Evolutionary conservation across 2,113 vertebrate genomes (phyloP).

Genomic region (Prochilodus magdalenae): DNA sequence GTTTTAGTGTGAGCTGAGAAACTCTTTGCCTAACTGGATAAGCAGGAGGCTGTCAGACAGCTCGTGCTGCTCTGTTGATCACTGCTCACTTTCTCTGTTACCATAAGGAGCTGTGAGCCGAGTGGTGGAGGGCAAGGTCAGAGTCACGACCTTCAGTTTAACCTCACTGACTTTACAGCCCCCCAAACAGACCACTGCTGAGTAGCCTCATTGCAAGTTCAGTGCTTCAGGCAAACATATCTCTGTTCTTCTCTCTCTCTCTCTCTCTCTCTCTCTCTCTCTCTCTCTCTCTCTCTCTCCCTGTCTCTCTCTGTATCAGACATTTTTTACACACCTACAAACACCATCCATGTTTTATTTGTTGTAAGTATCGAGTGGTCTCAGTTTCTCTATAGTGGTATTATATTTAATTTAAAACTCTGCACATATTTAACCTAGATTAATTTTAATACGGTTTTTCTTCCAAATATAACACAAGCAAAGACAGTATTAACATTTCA

Average conservation of each 20-base stretch:
- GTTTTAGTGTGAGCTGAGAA: conserved; percentile 61
- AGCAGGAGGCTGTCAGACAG: conserved; percentile 64
- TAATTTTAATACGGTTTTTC: neutral
- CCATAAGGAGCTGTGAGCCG: conserved; percentile 53
- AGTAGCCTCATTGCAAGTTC: neutral
- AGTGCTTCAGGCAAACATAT: conserved; percentile 30
- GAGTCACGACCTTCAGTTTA: conserved; percentile 56
- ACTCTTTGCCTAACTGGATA: conserved; percentile 57
- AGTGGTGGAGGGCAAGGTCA: conserved; percentile 48
- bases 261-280: neutral
- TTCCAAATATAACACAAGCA: neutral
- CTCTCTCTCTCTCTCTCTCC: conserved; percentile 1
- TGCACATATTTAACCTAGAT: neutral
- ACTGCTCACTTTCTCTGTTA: conserved; percentile 6
- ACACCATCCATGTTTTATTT: neutral
- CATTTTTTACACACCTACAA: neutral
- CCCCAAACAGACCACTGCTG: neutral
- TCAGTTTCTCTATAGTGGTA: too few relatives aligned
- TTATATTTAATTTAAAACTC: neutral
- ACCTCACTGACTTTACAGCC: conserved; percentile 43
- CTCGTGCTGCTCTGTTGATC: conserved; percentile 57
- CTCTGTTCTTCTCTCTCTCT: neutral
- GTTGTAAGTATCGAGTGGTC: too few relatives aligned
- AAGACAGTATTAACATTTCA: neutral
- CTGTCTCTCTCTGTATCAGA: neutral